Conservation (phyloP, 2,113 vertebrate genomes). For the Datnioides undecimradiatus region DNA sequence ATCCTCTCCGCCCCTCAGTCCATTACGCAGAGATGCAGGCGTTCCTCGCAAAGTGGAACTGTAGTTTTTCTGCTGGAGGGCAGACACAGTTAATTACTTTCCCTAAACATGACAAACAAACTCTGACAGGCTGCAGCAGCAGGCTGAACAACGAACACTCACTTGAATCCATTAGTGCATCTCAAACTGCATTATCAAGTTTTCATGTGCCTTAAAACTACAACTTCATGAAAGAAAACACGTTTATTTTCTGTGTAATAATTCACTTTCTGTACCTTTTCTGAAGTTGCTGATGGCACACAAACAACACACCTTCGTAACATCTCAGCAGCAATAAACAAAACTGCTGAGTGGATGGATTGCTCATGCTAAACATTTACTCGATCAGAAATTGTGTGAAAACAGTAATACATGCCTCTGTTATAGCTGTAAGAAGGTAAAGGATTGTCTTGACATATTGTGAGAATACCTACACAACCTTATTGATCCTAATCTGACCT, state of each 20-base stretch:
- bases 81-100: not conserved
- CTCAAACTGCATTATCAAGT: not conserved
- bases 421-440: not conserved
- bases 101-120: not conserved
- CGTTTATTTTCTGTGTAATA: not conserved
- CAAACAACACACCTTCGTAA: not conserved
- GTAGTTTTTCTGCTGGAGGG: conserved; percentile 88
- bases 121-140: not conserved
- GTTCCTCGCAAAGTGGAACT: conserved; percentile 89
- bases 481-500: not conserved
- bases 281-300: conserved; percentile 8
- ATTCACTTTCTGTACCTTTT: not conserved
- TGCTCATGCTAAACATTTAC: conserved; percentile 14
- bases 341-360: conserved; percentile 15
- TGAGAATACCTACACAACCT: not conserved
- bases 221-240: not conserved
- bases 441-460: not conserved
- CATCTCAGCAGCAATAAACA: not conserved
- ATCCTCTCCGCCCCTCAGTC: conserved; percentile 84
- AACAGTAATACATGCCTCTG: not conserved
- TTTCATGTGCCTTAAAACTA: not conserved
- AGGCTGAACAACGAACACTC: no score
- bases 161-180: not conserved
- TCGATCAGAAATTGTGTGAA: not conserved
- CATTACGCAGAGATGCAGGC: conserved; percentile 86